Conservation (phyloP, 2,797 vertebrate genomes). For the Coregonus sp. region DNA sequence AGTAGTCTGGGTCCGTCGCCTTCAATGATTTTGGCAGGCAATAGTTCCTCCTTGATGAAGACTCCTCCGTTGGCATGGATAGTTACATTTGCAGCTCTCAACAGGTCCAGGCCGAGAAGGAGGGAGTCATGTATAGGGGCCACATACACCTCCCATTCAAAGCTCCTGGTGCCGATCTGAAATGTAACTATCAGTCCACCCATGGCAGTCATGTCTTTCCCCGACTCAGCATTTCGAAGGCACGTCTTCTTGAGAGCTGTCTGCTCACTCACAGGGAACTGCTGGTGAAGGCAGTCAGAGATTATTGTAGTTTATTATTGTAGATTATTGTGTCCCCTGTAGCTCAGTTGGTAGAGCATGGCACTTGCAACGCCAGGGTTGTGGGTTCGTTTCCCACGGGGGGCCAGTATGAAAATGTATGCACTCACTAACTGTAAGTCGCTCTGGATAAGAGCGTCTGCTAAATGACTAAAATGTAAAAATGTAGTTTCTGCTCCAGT, state of each 20-base stretch:
- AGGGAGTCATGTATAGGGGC: slow-evolving; percentile 13
- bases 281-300: slow-evolving; percentile 16
- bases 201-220: slow-evolving; percentile 5
- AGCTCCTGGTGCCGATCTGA: slow-evolving; percentile 3
- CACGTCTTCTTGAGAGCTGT: not conserved
- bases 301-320: slow-evolving; percentile 17
- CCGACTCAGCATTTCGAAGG: slow-evolving; percentile 8
- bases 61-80: slow-evolving; percentile 23
- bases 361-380: too few relatives aligned
- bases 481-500: slow-evolving; percentile 14
- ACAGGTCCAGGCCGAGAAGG: slow-evolving; percentile 13
- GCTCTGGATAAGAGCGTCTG: too few relatives aligned
- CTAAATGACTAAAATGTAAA: too few relatives aligned
- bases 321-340: too few relatives aligned
- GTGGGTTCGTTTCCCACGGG: too few relatives aligned
- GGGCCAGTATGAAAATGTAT: too few relatives aligned
- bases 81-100: slow-evolving; percentile 13
- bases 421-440: too few relatives aligned
- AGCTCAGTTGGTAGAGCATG: too few relatives aligned
- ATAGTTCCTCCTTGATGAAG: slow-evolving; percentile 9
- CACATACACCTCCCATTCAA: slow-evolving; percentile 20
- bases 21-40: not conserved
- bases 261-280: not conserved
- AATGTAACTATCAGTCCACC: slow-evolving; percentile 9
- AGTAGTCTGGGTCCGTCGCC: slow-evolving; percentile 10